phyloP scores from a whole-genome alignment of 2,113 vertebrate genomes.

The Galemys pyrenaicus region DNA sequence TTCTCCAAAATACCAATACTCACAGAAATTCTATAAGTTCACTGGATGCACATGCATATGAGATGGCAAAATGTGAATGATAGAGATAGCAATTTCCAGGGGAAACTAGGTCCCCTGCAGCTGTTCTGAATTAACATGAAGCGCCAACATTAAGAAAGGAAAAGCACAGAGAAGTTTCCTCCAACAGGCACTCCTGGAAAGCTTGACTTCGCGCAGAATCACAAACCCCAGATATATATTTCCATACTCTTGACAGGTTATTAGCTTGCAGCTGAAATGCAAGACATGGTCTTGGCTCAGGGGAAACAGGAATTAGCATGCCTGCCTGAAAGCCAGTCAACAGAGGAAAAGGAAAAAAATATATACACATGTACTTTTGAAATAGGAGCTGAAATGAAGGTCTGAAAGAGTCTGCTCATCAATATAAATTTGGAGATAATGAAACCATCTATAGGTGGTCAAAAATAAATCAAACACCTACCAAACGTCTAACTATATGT shows the following conservation, averaged over 20 bases:
- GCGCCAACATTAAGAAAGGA: slow-evolving; percentile 52
- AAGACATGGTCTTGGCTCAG: slow-evolving; percentile 46
- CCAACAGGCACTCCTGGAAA: slow-evolving; percentile 49
- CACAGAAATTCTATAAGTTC: slow-evolving; percentile 30
- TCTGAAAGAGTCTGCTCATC: slow-evolving; percentile 39
- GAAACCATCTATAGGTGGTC: background rate
- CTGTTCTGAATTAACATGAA: slow-evolving; percentile 66
- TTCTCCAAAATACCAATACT: slow-evolving; percentile 28
- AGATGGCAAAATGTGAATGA: slow-evolving; percentile 4
- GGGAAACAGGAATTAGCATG: slow-evolving; percentile 25
- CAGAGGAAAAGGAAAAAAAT: slow-evolving; percentile 45
- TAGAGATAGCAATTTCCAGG: background rate
- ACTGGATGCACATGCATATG: background rate
- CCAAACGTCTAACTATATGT: slow-evolving; percentile 34
- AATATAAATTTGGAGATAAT: slow-evolving; percentile 22
- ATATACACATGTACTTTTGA: slow-evolving; percentile 4
- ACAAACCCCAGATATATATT: slow-evolving; percentile 59
- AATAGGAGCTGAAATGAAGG: slow-evolving; percentile 8
- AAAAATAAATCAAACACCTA: slow-evolving; percentile 34
- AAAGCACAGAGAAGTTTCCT: slow-evolving; percentile 6
- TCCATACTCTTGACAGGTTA: slow-evolving; percentile 66
- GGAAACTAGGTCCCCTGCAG: background rate
- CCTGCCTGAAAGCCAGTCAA: slow-evolving; percentile 58
- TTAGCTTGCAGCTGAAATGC: slow-evolving; percentile 69
- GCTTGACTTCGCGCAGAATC: slow-evolving; percentile 34